These are phyloP conservation scores for Tragelaphus strepsiceros DNA, from an alignment of 2,113 vertebrate genomes.

Conservation along the genomic window DNA sequence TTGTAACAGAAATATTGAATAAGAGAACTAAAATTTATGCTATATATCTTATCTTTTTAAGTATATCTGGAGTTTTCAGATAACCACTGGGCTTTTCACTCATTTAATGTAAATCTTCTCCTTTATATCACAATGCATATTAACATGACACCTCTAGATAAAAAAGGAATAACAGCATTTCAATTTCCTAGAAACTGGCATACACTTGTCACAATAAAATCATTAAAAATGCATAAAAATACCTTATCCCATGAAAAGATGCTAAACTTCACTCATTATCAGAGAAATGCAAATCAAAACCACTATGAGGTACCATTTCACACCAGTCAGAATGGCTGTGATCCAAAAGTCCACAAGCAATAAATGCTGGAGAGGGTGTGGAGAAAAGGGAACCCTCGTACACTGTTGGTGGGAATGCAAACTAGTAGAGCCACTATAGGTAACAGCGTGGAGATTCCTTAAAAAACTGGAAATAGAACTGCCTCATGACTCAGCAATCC, in stretches of 20 bases:
- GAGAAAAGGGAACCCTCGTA: no score
- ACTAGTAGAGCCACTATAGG: no score
- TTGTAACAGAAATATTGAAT: background rate
- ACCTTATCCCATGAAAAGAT: background rate
- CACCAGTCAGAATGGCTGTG: fast-evolving
- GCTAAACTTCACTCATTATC: no score
- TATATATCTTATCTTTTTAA: background rate
- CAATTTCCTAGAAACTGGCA: background rate
- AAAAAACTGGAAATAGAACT: no score
- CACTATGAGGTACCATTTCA: no score
- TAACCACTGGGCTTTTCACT: background rate
- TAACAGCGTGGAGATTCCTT: no score
- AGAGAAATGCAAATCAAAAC: no score
- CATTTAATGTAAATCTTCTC: background rate
- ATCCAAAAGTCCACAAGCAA: no score
- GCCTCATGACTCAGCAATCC: no score
- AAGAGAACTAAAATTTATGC: background rate
- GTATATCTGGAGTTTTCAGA: background rate
- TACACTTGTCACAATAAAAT: background rate
- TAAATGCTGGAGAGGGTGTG: no score
- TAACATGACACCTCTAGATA: background rate
- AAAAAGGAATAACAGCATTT: background rate
- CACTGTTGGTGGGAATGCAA: no score
- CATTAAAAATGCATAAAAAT: background rate
- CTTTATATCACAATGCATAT: background rate